Evolutionary conservation across 2,797 vertebrate genomes (phyloP).

Genomic region (Valencia hispanica): DNA sequence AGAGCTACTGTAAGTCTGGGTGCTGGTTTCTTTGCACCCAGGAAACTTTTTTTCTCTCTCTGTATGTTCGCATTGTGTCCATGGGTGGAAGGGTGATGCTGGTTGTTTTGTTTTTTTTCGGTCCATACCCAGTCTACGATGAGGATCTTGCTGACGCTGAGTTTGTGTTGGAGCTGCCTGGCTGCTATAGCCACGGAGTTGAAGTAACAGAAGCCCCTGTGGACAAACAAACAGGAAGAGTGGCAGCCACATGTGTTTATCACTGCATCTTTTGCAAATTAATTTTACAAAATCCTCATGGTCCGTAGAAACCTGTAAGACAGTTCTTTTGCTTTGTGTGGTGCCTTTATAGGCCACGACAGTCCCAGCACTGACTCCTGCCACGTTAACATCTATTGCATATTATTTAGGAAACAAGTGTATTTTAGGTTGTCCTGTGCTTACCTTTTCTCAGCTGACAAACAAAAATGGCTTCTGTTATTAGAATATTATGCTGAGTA

Average conservation of each 20-base stretch:
- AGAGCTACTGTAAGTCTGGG: slow-evolving; percentile 56
- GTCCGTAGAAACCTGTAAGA: slow-evolving; percentile 55
- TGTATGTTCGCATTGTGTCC: slow-evolving; percentile 25
- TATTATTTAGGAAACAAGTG: slow-evolving; percentile 35
- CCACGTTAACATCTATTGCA: slow-evolving; percentile 31
- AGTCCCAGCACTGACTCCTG: slow-evolving; percentile 35
- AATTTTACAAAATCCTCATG: slow-evolving; percentile 59
- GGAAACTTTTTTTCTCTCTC: slow-evolving; percentile 12
- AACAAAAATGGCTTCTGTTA: slow-evolving; percentile 36
- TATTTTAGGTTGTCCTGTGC: slow-evolving; percentile 26
- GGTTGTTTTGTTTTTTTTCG: slow-evolving; percentile 16
- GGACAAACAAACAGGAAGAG: slow-evolving; percentile 64
- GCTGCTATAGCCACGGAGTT: slow-evolving; percentile 94
- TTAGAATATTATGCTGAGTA: slow-evolving; percentile 38
- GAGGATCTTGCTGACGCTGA: slow-evolving; percentile 89
- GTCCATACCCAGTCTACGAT: slow-evolving; percentile 93
- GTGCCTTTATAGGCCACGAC: slow-evolving; percentile 51
- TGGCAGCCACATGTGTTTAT: slow-evolving; percentile 66
- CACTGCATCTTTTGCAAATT: slow-evolving; percentile 54
- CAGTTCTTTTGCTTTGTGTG: slow-evolving; percentile 31
- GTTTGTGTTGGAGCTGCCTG: slow-evolving; percentile 88
- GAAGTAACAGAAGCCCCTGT: slow-evolving; percentile 92
- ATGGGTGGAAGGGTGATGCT: slow-evolving; percentile 42
- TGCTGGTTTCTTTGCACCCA: slow-evolving; percentile 25
- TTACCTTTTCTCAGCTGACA: slow-evolving; percentile 44